A percentile compares a stretch with the other conserved stretches of the same genome.
Conservation (phyloP, 2,113 vertebrate genomes). For the Himantopus leucocephalus region DNA sequence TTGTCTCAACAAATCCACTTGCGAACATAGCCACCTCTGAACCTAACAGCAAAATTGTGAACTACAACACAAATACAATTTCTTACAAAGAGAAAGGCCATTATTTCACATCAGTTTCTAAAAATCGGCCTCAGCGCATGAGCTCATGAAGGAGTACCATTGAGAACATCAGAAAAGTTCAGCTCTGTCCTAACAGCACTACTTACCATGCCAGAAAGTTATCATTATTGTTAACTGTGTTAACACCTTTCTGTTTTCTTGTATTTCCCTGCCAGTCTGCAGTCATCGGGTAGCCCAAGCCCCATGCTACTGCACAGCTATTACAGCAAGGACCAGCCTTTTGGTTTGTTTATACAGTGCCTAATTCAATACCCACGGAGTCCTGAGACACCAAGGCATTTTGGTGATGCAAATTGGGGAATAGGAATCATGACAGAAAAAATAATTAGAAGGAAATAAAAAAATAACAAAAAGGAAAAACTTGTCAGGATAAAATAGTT, state of each 20-base stretch:
- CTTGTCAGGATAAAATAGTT: background rate
- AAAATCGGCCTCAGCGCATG: background rate
- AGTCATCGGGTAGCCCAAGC: background rate
- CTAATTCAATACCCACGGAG: background rate
- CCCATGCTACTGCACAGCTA: background rate
- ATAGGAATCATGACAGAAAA: background rate
- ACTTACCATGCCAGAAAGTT: background rate
- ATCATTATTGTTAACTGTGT: background rate
- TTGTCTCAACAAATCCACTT: background rate
- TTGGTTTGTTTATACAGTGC: background rate
- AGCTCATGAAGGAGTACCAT: background rate
- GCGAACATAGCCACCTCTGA: background rate
- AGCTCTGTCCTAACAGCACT: background rate
- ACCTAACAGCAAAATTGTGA: background rate
- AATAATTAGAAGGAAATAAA: background rate
- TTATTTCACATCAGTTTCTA: background rate
- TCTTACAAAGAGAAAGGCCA: background rate
- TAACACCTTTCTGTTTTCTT: background rate
- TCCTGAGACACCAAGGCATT: background rate
- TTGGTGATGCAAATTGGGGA: background rate
- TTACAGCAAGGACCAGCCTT: background rate
- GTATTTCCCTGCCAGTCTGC: background rate
- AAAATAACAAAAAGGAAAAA: background rate
- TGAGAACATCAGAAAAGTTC: background rate
- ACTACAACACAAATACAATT: background rate